A percentile compares a stretch with the other conserved stretches of the same genome.
These are phyloP conservation scores for Drosophila testacea DNA, from an alignment of 2,888 invertebrate species.

Conservation along the genomic window DNA sequence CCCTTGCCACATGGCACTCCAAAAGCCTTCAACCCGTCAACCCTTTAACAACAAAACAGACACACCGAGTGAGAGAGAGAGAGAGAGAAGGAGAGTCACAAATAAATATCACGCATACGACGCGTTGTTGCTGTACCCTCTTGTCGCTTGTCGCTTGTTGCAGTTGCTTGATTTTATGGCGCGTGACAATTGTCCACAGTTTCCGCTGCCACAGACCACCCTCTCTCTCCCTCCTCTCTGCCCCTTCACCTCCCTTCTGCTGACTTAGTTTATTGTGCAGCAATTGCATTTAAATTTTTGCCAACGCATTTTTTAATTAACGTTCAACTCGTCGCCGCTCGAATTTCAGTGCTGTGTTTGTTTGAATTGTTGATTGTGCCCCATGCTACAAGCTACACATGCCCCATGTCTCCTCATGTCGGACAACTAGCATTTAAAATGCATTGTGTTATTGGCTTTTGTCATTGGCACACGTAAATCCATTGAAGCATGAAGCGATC, in stretches of 20 bases:
- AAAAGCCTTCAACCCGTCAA: not conserved
- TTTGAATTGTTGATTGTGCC: conserved; percentile 47
- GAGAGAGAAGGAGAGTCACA: conserved; percentile 5
- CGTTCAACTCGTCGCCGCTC: conserved; percentile 44
- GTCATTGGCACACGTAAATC: conserved; percentile 62
- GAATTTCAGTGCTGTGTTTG: conserved; percentile 35
- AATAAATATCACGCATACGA: conserved; percentile 68
- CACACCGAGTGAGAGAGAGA: too few species aligned
- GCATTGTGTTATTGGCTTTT: conserved; percentile 59
- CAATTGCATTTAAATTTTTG: conserved; percentile 80
- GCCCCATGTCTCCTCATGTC: conserved; percentile 1
- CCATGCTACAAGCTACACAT: not conserved
- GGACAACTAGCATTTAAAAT: conserved; percentile 47
- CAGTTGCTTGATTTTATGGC: conserved; percentile 75
- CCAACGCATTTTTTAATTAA: conserved; percentile 80
- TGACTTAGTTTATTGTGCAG: conserved; percentile 68
- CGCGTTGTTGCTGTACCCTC: conserved; percentile 33
- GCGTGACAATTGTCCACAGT: conserved; percentile 76
- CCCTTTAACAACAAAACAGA: conserved; percentile 8
- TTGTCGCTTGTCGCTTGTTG: conserved; percentile 35
- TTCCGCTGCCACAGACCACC: conserved; percentile 11
- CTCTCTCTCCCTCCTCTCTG: not conserved
- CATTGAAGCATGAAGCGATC: conserved; percentile 67
- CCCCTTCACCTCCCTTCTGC: too few species aligned
- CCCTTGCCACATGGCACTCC: not conserved